Conservation (phyloP, 1,140 invertebrate genomes). For the Ruditapes philippinarum region DNA sequence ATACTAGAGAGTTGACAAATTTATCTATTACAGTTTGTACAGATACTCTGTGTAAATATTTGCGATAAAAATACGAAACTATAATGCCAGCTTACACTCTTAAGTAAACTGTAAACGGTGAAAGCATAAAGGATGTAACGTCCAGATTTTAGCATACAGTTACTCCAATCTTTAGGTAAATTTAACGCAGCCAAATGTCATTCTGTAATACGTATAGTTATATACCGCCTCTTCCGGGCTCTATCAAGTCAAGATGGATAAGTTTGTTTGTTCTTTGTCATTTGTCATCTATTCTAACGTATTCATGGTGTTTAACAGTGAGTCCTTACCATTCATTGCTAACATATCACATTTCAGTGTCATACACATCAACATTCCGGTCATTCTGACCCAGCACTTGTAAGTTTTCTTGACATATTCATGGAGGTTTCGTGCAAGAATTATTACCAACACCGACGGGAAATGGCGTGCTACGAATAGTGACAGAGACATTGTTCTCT, state of each 20-base stretch:
- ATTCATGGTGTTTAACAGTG: not conserved
- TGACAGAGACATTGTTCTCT: too few species aligned
- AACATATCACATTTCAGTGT: not conserved
- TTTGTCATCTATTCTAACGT: slow-evolving; percentile 39
- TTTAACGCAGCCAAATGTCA: slow-evolving; percentile 13
- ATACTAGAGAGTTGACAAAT: slow-evolving; percentile 64
- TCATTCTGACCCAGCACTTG: not conserved
- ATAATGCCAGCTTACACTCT: slow-evolving; percentile 34
- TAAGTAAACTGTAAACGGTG: not conserved
- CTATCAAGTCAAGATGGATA: slow-evolving; percentile 26
- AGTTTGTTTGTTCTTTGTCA: slow-evolving; percentile 42
- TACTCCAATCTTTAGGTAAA: slow-evolving; percentile 15
- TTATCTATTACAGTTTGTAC: slow-evolving; percentile 64
- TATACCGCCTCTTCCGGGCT: slow-evolving; percentile 40
- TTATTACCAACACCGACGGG: too few species aligned
- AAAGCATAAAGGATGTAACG: slow-evolving; percentile 24
- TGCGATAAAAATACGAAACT: slow-evolving; percentile 56
- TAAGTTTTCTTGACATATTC: not conserved
- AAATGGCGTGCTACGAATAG: too few species aligned
- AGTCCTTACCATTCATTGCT: not conserved
- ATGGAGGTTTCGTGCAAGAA: too few species aligned
- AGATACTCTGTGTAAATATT: slow-evolving; percentile 63
- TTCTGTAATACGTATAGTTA: not conserved
- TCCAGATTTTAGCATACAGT: not conserved
- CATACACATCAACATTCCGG: not conserved